A percentile compares a stretch with the other conserved stretches of the same genome.
Evolutionary conservation across 2,888 invertebrate species (phyloP).

Genomic region (Mamestra brassicae): DNA sequence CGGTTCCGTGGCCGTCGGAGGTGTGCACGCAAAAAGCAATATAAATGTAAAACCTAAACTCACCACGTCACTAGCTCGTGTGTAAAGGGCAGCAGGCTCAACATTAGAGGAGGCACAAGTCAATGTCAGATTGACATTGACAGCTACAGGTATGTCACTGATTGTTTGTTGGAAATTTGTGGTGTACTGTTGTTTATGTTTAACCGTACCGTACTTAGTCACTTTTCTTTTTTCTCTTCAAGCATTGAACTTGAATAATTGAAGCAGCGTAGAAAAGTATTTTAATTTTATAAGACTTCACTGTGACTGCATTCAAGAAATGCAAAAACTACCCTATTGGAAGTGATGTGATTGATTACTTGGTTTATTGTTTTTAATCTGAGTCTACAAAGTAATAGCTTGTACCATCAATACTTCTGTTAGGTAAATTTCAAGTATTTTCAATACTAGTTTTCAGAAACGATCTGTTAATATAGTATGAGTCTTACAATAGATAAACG

Average conservation of each 20-base stretch:
- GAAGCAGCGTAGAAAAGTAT: not conserved
- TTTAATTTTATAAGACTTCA: not conserved
- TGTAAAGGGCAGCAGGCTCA: too few species aligned
- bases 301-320: not conserved
- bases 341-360: slow-evolving; percentile 4
- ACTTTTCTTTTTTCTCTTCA: not conserved
- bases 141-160: not conserved
- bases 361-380: not conserved
- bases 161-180: not conserved
- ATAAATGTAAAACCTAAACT: not conserved
- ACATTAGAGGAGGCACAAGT: too few species aligned
- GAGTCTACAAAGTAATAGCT: not conserved
- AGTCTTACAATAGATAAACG: not conserved
- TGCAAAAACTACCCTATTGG: not conserved
- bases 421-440: slow-evolving; percentile 17
- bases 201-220: not conserved
- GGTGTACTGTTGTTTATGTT: not conserved
- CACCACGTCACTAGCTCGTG: not conserved
- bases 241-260: not conserved
- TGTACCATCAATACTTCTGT: not conserved
- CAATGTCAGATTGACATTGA: not conserved
- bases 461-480: not conserved
- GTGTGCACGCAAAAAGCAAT: not conserved
- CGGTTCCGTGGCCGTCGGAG: not conserved
- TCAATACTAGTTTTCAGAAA: not conserved